Conservation (phyloP, 1,140 invertebrate species). For the Physella acuta region DNA sequence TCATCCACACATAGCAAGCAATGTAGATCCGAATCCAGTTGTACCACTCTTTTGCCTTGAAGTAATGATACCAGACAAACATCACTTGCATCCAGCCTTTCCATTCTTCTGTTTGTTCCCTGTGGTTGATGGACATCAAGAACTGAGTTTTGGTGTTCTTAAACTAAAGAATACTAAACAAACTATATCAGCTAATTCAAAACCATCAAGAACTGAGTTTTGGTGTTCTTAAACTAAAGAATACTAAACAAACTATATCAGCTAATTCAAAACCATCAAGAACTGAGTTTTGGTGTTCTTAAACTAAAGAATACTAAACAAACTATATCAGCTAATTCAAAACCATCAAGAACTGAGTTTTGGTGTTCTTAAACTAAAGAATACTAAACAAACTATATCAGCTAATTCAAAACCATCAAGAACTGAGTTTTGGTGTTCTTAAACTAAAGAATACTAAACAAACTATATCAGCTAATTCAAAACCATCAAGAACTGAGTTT, state of each 20-base stretch:
- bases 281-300: neutral
- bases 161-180: neutral
- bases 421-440: too few species aligned
- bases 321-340: too few species aligned
- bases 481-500: too few species aligned
- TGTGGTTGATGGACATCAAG: conserved; percentile 8
- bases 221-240: neutral
- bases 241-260: neutral
- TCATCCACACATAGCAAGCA: conserved; percentile 52
- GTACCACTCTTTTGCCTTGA: conserved; percentile 49
- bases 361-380: too few species aligned
- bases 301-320: neutral
- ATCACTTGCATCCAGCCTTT: conserved; percentile 54
- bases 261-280: neutral
- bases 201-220: too few species aligned
- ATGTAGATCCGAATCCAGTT: conserved; percentile 52
- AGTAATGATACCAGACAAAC: conserved; percentile 53
- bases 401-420: too few species aligned
- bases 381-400: too few species aligned
- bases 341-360: too few species aligned
- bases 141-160: neutral
- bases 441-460: too few species aligned
- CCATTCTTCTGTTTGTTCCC: conserved; percentile 52
- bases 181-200: neutral
- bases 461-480: too few species aligned